A percentile compares a stretch with the other conserved stretches of the same genome.
Conservation (phyloP, 2,888 invertebrate genomes). For the Hipparchia sbordonii region DNA sequence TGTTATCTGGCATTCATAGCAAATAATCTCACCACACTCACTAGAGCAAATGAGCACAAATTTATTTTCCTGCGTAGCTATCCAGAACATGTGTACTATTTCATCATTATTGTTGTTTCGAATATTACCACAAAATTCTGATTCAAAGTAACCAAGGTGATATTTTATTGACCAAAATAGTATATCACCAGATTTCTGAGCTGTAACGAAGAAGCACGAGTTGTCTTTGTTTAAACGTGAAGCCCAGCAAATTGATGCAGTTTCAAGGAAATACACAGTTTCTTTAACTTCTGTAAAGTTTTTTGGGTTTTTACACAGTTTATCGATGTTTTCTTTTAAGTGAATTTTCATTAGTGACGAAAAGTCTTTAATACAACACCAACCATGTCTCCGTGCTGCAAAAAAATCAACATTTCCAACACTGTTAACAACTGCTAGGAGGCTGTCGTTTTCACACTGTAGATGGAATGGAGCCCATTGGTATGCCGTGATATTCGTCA, state of each 20-base stretch:
- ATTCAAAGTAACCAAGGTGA: slow-evolving; percentile 39
- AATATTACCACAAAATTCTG: slow-evolving; percentile 46
- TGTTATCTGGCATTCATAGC: slow-evolving; percentile 49
- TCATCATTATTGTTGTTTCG: slow-evolving; percentile 47
- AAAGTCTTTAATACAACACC: slow-evolving; percentile 54
- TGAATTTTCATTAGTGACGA: slow-evolving; percentile 50
- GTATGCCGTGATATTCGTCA: slow-evolving; percentile 52
- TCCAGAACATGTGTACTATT: slow-evolving; percentile 57
- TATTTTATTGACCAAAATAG: slow-evolving; percentile 59
- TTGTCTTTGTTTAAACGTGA: slow-evolving; percentile 47
- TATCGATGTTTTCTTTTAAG: slow-evolving; percentile 36
- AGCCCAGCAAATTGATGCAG: slow-evolving; percentile 64
- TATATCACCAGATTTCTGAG: slow-evolving; percentile 62
- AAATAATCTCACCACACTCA: slow-evolving; percentile 55
- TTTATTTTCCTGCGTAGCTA: slow-evolving; percentile 45
- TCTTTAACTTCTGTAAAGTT: slow-evolving; percentile 53
- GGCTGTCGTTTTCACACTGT: slow-evolving; percentile 47
- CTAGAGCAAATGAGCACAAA: slow-evolving; percentile 58
- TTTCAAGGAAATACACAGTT: slow-evolving; percentile 52
- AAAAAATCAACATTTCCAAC: slow-evolving; percentile 64
- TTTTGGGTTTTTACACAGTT: slow-evolving; percentile 39
- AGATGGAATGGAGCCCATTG: slow-evolving; percentile 64
- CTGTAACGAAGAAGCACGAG: slow-evolving; percentile 62
- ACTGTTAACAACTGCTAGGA: slow-evolving; percentile 65
- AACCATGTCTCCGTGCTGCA: slow-evolving; percentile 46